Base-by-base conservation (phyloP, 2,797 vertebrate species). In the Morus bassanus region DNA sequence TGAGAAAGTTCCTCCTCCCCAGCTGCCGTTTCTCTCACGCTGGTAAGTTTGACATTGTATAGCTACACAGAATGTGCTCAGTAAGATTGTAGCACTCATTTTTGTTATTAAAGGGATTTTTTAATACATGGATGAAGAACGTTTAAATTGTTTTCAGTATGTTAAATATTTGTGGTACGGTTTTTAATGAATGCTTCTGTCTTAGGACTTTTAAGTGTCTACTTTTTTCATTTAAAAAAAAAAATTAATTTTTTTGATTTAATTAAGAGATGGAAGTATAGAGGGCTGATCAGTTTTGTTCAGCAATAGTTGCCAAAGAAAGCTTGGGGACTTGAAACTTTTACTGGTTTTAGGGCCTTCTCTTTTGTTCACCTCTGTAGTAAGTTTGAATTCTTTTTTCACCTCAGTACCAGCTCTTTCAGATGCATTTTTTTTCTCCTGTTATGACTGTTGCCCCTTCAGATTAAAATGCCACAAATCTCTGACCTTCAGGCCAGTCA, bases 391-490 rank as follows among this genome's bases (percentile, higher is more conserved):
- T 78, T 91, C 11, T 69, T 69, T 94, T 82, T 70, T n/a, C 41
- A 41, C 59, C 59, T 96, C 78, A 46, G 57, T 78, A 78, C 35
- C 23, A 50, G 10, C 67, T 63, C 23, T 59, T 85, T 84, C 77
- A 73, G 73, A 91, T 91, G 75, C 37, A 6, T 46, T 88, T 96
- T 96, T 95, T 90, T 37, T 7, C 21, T 35, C n/a, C 80, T 94
- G n/a, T 91, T 93, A 37, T 50, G 57, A 61, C 80, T 87, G 30
- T 94, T 96, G 37, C 27, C 51, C 80, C 74, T 87, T 96, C 73
- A 94, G 84, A 88, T 93, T 81, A 91, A 97, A 97, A 89, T 89
- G 60, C 60, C 73, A 79, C 68, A 78, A 79, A 95, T 80, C 91
- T 88, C 68, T 96, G 93, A 91, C 69, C 80, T 96, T 39, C 54